phyloP scores from a whole-genome alignment of 1,140 invertebrate genomes.

The Trissolcus basalis region DNA sequence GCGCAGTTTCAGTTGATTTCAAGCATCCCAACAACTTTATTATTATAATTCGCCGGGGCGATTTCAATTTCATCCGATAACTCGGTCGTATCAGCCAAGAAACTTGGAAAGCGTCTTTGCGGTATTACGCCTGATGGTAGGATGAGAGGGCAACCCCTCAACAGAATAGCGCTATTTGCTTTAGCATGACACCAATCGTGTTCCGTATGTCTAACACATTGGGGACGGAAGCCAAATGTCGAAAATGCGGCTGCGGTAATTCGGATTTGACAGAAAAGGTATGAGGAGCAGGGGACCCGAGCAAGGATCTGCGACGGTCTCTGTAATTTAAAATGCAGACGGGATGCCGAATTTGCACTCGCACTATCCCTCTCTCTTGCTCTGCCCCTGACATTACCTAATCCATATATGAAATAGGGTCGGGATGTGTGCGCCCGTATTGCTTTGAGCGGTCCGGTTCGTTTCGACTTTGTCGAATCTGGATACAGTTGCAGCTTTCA shows the following conservation, averaged over 20 bases:
- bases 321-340: constrained; percentile 62
- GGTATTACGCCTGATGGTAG: too few relatives aligned
- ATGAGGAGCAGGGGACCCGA: constrained; percentile 4
- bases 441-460: constrained; percentile 47
- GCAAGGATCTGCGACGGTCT: constrained; percentile 34
- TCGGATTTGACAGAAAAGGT: constrained; percentile 39
- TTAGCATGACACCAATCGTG: constrained; percentile 34
- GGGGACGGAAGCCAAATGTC: constrained; percentile 39
- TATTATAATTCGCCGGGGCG: too few relatives aligned
- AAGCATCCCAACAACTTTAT: too few relatives aligned
- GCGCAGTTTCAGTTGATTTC: too few relatives aligned
- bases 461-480: constrained; percentile 36
- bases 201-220: constrained; percentile 46
- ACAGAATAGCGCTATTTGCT: constrained; percentile 25
- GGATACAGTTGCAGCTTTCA: constrained; percentile 19
- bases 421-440: constrained; percentile 45
- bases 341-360: constrained; percentile 53
- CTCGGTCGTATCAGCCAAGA: too few relatives aligned
- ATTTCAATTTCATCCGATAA: too few relatives aligned
- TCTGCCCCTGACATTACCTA: constrained; percentile 54
- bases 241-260: constrained; percentile 42
- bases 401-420: constrained; percentile 43
- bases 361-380: constrained; percentile 41
- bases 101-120: too few relatives aligned
- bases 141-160: too few relatives aligned